Evolutionary conservation across 1,140 invertebrate genomes (phyloP).

Genomic region (Bactericera cockerelli): DNA sequence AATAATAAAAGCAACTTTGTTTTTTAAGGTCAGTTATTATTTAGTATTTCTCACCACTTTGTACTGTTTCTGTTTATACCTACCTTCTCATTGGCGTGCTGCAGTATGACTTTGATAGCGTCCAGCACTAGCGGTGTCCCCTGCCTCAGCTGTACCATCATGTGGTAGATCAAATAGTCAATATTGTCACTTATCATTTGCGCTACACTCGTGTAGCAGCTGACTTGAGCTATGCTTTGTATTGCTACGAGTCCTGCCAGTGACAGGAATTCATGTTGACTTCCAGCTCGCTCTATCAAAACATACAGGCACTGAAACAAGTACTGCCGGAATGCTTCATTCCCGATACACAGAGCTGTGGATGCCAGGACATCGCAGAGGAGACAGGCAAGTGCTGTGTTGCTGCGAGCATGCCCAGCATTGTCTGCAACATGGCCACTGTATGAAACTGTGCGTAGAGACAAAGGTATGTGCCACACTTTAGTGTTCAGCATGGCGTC

Average conservation of each 20-base stretch:
- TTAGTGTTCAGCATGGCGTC: slow-evolving; percentile 35
- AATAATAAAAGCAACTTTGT: no score
- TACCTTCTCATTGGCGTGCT: slow-evolving; percentile 39
- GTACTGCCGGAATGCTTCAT: slow-evolving; percentile 34
- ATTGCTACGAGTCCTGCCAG: slow-evolving; percentile 37
- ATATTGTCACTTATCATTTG: slow-evolving; percentile 40
- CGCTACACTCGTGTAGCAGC: slow-evolving; percentile 32
- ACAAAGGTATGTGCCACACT: slow-evolving; percentile 39
- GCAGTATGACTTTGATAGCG: slow-evolving; percentile 44
- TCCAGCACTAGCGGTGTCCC: slow-evolving; percentile 36
- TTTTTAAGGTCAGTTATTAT: no score
- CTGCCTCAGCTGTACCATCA: slow-evolving; percentile 41
- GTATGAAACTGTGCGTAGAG: slow-evolving; percentile 22
- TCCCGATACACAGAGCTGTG: slow-evolving; percentile 33
- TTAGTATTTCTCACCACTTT: no score
- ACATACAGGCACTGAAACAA: slow-evolving; percentile 45
- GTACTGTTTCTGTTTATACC: no score
- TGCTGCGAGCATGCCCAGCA: slow-evolving; percentile 36
- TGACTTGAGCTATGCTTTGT: slow-evolving; percentile 33
- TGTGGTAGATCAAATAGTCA: slow-evolving; percentile 48
- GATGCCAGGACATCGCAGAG: slow-evolving; percentile 44
- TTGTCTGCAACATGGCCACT: slow-evolving; percentile 21
- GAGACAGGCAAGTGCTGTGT: slow-evolving; percentile 38
- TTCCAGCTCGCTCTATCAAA: slow-evolving; percentile 47
- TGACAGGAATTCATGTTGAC: slow-evolving; percentile 26